Evolutionary conservation across 2,888 invertebrate species (phyloP).

Genomic region (Odontothrips loti): DNA sequence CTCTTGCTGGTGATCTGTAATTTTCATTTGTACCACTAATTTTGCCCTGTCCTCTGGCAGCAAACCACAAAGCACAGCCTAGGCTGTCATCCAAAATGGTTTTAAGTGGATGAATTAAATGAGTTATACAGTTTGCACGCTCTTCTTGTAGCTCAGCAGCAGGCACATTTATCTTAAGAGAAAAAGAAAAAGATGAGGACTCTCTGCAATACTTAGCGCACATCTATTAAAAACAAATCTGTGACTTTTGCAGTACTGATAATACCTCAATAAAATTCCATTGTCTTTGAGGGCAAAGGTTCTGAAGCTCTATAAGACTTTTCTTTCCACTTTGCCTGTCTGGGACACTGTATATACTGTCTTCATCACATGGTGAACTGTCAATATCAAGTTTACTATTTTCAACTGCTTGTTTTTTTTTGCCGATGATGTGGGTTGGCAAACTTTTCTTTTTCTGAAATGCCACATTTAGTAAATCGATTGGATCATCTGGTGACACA

Average conservation of each 20-base stretch:
- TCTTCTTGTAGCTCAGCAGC: conserved; percentile 58
- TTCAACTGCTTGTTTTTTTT: background rate
- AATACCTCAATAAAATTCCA: conserved; percentile 78
- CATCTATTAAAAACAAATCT: too few relatives aligned
- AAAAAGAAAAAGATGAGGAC: conserved; percentile 21
- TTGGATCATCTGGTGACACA: conserved; percentile 59
- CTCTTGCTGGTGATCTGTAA: conserved; percentile 60
- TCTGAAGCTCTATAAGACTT: conserved; percentile 64
- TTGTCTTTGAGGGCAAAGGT: conserved; percentile 62
- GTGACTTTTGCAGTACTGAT: conserved; percentile 29
- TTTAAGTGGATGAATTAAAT: conserved; percentile 77
- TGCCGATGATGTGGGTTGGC: background rate
- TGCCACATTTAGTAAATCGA: conserved; percentile 93
- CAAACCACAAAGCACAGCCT: conserved; percentile 96
- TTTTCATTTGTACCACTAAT: conserved; percentile 41
- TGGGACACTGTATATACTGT: conserved; percentile 62
- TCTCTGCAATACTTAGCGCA: too few relatives aligned
- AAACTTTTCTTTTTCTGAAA: conserved; percentile 56
- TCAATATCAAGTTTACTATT: background rate
- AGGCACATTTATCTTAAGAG: conserved; percentile 61
- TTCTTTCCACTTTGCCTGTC: conserved; percentile 75
- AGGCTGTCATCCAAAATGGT: conserved; percentile 94
- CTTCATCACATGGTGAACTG: background rate
- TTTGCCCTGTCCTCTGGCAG: conserved; percentile 67
- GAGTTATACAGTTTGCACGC: conserved; percentile 59